Conservation (phyloP, 2,113 vertebrate species). For the Equus quagga region DNA sequence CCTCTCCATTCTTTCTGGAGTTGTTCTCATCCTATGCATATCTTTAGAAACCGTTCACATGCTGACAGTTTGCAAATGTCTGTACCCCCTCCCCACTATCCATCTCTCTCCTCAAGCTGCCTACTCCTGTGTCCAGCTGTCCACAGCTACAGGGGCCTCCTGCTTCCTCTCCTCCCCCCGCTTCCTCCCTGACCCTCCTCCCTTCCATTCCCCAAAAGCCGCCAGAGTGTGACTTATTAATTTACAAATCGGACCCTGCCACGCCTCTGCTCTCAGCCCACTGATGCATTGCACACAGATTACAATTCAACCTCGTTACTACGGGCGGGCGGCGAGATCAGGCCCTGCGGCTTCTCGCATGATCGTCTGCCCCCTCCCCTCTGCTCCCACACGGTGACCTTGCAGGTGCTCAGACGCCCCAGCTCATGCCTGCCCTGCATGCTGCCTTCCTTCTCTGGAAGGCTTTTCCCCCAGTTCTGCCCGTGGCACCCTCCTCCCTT, state of each 20-base stretch:
- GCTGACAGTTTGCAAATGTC: not conserved
- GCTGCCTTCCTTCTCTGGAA: not conserved
- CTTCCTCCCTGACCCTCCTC: not conserved
- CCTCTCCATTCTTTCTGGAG: not conserved
- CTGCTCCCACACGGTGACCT: not conserved
- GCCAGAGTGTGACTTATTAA: not conserved
- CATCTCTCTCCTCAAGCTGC: not conserved
- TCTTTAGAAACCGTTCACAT: not conserved
- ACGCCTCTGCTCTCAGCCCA: not conserved
- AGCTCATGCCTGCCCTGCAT: accelerated
- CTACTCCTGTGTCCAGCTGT: not conserved
- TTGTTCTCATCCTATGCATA: not conserved
- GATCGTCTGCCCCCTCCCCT: not conserved
- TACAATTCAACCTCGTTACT: not conserved
- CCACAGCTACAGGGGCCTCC: not conserved
- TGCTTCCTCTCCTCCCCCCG: not conserved
- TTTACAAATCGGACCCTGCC: not conserved
- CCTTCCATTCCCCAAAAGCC: not conserved
- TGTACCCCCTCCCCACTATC: not conserved
- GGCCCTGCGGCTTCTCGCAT: not conserved
- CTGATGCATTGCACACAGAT: not conserved
- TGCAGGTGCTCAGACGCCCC: not conserved
- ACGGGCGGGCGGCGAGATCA: no score
- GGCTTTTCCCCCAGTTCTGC: not conserved
- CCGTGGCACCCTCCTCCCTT: not conserved